Evolutionary conservation across 2,888 invertebrate species (phyloP).

Genomic region (Eudasyphora cyanicolor): DNA sequence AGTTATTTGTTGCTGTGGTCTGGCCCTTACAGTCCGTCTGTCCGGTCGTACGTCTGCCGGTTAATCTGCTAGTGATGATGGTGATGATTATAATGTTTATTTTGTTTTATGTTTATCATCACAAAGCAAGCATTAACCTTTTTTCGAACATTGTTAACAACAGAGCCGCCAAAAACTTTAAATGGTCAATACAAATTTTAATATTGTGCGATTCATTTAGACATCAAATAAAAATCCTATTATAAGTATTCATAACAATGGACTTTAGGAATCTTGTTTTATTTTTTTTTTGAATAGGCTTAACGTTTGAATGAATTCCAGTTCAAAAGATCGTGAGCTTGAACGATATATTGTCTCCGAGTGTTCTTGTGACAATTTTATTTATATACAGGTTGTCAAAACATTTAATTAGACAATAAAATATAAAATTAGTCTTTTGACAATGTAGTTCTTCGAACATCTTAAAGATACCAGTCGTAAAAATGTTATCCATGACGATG

Average conservation of each 20-base stretch:
- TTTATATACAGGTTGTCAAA: background rate
- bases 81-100: no score
- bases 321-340: background rate
- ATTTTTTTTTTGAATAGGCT: no score
- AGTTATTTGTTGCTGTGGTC: background rate
- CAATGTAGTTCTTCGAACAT: background rate
- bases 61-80: background rate
- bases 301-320: background rate
- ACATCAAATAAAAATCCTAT: background rate
- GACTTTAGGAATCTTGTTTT: background rate
- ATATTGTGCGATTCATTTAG: background rate
- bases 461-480: no score
- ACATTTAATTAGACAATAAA: background rate
- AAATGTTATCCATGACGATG: no score
- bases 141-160: background rate
- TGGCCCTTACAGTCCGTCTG: background rate
- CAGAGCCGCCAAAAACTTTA: background rate
- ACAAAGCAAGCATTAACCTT: constrained; percentile 22
- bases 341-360: background rate
- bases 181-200: background rate
- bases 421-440: background rate
- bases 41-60: background rate
- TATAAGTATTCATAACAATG: no score
- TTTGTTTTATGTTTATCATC: constrained; percentile 4
- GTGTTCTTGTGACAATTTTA: background rate